Evolutionary conservation across 2,113 vertebrate species (phyloP).

Genomic region (Marcusenius ussheri): DNA sequence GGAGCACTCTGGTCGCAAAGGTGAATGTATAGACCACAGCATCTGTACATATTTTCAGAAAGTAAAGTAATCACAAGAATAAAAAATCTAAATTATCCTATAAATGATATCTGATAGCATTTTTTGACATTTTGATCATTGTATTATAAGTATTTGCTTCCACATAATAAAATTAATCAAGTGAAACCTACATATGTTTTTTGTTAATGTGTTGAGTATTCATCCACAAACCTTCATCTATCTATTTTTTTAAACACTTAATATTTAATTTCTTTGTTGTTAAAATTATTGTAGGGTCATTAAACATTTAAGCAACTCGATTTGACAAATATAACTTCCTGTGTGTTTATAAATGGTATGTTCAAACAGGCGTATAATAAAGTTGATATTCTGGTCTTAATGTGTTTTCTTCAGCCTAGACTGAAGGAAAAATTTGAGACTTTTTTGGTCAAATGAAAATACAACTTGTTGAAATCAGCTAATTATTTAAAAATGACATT

Average conservation of each 20-base stretch:
- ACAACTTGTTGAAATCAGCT: background rate
- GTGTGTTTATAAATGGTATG: background rate
- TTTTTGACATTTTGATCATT: conserved; percentile 10
- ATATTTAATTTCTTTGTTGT: background rate
- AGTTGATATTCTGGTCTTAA: background rate
- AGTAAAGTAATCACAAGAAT: background rate
- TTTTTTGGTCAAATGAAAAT: background rate
- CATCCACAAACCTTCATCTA: background rate
- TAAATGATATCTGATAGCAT: conserved; percentile 15
- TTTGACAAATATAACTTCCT: background rate
- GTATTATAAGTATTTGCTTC: conserved; percentile 10
- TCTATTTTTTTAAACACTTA: background rate
- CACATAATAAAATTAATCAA: conserved; percentile 21
- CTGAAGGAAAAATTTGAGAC: background rate
- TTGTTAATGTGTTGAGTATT: background rate
- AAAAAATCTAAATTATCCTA: conserved; percentile 18
- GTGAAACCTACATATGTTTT: background rate
- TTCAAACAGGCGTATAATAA: background rate
- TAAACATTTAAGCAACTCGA: background rate
- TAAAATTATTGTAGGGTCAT: background rate
- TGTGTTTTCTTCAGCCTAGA: background rate
- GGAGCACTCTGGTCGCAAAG: background rate
- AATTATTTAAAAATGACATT: background rate
- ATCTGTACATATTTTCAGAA: background rate
- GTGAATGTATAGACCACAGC: background rate